These are phyloP conservation scores for Mobula birostris DNA, from an alignment of 2,113 vertebrate genomes.

Conservation along the genomic window DNA sequence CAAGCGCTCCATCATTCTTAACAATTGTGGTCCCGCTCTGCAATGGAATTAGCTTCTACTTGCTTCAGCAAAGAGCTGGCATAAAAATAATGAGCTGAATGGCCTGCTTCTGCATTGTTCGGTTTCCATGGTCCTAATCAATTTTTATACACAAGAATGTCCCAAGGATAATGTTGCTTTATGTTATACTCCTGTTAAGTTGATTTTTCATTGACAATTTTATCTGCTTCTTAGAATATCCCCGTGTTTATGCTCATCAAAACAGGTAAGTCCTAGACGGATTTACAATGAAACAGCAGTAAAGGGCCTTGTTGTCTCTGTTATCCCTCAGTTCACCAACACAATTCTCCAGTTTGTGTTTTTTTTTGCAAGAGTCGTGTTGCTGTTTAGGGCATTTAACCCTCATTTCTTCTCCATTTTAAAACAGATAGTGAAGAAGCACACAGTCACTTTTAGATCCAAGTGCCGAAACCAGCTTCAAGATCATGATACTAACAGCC, in stretches of 20 bases:
- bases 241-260: too few relatives aligned
- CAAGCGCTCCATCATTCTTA: neutral
- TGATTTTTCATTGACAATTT: too few relatives aligned
- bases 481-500: neutral
- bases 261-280: too few relatives aligned
- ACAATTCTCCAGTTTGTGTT: too few relatives aligned
- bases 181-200: too few relatives aligned
- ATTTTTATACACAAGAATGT: neutral
- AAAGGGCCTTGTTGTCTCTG: too few relatives aligned
- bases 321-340: too few relatives aligned
- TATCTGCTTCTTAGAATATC: too few relatives aligned
- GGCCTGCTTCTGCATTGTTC: neutral
- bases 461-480: neutral
- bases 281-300: too few relatives aligned
- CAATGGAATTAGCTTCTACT: neutral
- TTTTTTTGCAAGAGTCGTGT: too few relatives aligned
- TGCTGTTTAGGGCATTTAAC: too few relatives aligned
- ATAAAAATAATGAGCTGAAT: neutral
- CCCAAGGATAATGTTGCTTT: too few relatives aligned
- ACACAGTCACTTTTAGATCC: neutral
- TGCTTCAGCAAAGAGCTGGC: neutral
- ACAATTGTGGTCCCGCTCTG: neutral
- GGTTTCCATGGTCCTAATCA: neutral
- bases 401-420: neutral
- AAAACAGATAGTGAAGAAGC: neutral